phyloP scores from a whole-genome alignment of 2,888 invertebrate genomes.

The Apeira syringaria region DNA sequence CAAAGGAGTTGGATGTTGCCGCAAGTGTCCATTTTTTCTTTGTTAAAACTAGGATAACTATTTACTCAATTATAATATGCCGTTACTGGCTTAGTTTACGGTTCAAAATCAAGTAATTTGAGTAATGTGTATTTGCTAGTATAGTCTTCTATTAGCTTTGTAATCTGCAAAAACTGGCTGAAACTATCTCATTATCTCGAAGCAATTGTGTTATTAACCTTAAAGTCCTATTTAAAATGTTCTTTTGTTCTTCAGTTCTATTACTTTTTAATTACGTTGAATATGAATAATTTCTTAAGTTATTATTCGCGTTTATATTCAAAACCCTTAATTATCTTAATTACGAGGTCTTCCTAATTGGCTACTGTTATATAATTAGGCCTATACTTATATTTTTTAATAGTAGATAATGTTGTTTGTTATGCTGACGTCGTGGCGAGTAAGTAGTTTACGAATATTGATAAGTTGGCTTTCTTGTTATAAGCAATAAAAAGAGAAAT shows the following conservation, averaged over 20 bases:
- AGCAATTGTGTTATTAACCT: conserved; percentile 5
- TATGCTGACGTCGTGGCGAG: too few relatives aligned
- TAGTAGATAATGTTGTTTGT: too few relatives aligned
- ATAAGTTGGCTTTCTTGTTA: too few relatives aligned
- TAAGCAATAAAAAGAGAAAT: too few relatives aligned
- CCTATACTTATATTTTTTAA: conserved; percentile 17
- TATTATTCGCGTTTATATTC: conserved; percentile 18
- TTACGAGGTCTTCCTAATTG: conserved; percentile 21
- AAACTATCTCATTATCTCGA: conserved; percentile 7
- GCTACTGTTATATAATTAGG: conserved; percentile 10
- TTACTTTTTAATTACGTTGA: conserved; percentile 9
- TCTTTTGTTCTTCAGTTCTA: conserved; percentile 10
- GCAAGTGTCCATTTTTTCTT: conserved; percentile 21
- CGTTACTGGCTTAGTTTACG: too few relatives aligned
- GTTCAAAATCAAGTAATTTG: too few relatives aligned
- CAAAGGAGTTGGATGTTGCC: conserved; percentile 35
- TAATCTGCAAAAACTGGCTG: conserved; percentile 1
- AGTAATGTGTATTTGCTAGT: too few relatives aligned
- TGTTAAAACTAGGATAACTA: too few relatives aligned
- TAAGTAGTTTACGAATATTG: too few relatives aligned
- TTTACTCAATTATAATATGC: too few relatives aligned
- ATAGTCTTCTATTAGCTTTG: too few relatives aligned
- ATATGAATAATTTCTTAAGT: conserved; percentile 15
- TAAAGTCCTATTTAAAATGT: not conserved
- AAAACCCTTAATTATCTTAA: conserved; percentile 14